These are phyloP conservation scores for Mesembrinibis cayennensis DNA, from an alignment of 2,113 vertebrate genomes.

Conservation along the genomic window DNA sequence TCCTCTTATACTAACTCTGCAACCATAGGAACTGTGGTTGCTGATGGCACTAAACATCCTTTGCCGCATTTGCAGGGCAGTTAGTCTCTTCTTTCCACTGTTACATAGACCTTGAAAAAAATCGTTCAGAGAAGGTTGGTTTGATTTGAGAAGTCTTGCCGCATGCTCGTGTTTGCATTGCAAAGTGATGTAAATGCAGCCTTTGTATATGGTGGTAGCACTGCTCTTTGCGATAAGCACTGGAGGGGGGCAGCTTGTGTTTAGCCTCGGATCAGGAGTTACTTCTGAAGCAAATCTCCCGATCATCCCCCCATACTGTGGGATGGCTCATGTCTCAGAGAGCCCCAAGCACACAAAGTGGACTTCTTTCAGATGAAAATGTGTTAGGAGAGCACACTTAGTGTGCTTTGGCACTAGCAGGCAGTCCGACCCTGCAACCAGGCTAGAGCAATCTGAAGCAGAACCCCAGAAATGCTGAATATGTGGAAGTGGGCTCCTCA, in stretches of 20 bases:
- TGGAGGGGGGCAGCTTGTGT: neutral
- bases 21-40: neutral
- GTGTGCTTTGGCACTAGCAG: neutral
- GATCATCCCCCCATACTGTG: neutral
- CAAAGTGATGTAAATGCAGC: neutral
- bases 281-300: neutral
- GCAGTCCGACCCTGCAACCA: neutral
- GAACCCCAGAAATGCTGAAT: neutral
- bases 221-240: neutral
- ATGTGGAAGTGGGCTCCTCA: neutral
- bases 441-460: neutral
- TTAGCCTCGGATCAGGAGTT: accelerated
- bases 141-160: neutral
- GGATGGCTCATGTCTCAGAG: neutral
- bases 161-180: neutral
- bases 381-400: neutral
- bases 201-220: neutral
- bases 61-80: neutral
- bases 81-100: neutral
- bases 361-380: neutral
- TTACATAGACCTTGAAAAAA: neutral
- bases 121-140: neutral
- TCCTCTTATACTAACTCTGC: neutral
- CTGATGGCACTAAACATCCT: neutral
- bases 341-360: neutral